A percentile compares a stretch with the other conserved stretches of the same genome.
Evolutionary conservation across 2,888 invertebrate species (phyloP).

Genomic region (Tanypteryx hageni): DNA sequence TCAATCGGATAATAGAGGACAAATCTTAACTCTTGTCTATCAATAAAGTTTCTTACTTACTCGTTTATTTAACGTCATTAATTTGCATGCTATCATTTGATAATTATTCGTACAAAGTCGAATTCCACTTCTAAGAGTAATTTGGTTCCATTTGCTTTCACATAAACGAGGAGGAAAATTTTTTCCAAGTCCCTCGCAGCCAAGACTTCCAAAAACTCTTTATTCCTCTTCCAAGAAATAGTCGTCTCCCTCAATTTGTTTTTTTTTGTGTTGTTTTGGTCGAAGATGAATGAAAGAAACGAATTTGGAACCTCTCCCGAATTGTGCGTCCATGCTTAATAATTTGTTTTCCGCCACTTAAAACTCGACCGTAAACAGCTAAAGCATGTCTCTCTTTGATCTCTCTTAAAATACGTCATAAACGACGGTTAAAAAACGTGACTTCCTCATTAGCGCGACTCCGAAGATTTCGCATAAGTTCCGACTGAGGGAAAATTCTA

Average conservation of each 20-base stretch:
- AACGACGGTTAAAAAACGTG: neutral
- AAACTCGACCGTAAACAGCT: constrained; percentile 32
- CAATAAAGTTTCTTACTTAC: too few relatives aligned
- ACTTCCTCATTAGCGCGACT: constrained; percentile 7
- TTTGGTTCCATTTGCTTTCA: too few relatives aligned
- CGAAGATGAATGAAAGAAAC: neutral
- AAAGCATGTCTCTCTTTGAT: constrained; percentile 25
- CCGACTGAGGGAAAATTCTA: too few relatives aligned
- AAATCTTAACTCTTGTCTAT: too few relatives aligned
- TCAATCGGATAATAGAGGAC: too few relatives aligned
- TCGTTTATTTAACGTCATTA: too few relatives aligned
- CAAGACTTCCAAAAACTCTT: neutral
- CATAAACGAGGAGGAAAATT: too few relatives aligned
- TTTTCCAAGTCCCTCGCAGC: too few relatives aligned
- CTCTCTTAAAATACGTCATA: neutral
- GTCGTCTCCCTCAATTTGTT: neutral
- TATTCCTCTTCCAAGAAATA: neutral
- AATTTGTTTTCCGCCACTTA: constrained; percentile 28
- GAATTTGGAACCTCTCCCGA: constrained; percentile 3
- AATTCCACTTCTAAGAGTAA: too few relatives aligned
- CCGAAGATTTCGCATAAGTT: neutral
- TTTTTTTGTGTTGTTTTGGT: neutral
- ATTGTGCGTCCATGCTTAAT: constrained; percentile 17
- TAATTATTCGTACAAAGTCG: too few relatives aligned
- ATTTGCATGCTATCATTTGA: too few relatives aligned